Percentiles rank a stretch among this genome's conserved stretches.
phyloP scores from a whole-genome alignment of 2,113 vertebrate genomes.

The Antechinus flavipes region DNA sequence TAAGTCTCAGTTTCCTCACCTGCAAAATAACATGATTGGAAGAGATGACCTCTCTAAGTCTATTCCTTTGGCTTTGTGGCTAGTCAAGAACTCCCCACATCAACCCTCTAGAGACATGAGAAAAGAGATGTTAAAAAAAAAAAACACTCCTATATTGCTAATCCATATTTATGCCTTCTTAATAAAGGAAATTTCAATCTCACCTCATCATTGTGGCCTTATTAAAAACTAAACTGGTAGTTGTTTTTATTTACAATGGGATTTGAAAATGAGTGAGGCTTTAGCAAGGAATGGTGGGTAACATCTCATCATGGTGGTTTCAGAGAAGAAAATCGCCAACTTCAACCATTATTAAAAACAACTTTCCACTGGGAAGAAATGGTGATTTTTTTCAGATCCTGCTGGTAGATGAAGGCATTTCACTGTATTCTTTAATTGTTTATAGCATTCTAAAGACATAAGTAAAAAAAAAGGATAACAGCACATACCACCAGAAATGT shows the following conservation, averaged over 20 bases:
- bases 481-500: neutral
- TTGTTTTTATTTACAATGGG: constrained; percentile 32
- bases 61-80: neutral
- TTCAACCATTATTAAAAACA: constrained; percentile 9
- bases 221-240: neutral
- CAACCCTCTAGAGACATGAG: neutral
- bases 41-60: neutral
- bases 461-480: constrained; percentile 17
- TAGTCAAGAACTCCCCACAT: neutral
- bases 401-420: constrained; percentile 17
- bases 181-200: neutral
- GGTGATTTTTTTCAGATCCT: constrained; percentile 23
- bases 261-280: constrained; percentile 32
- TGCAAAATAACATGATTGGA: neutral
- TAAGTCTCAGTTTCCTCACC: neutral
- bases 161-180: neutral
- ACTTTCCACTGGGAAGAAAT: constrained; percentile 37
- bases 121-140: neutral
- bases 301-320: neutral
- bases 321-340: neutral
- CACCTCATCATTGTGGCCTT: neutral
- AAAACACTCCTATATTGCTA: neutral
- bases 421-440: constrained; percentile 32
- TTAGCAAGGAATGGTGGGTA: neutral
- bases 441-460: neutral